These are phyloP conservation scores for Delphinapterus leucas DNA, from an alignment of 2,113 vertebrate genomes.

Conservation along the genomic window DNA sequence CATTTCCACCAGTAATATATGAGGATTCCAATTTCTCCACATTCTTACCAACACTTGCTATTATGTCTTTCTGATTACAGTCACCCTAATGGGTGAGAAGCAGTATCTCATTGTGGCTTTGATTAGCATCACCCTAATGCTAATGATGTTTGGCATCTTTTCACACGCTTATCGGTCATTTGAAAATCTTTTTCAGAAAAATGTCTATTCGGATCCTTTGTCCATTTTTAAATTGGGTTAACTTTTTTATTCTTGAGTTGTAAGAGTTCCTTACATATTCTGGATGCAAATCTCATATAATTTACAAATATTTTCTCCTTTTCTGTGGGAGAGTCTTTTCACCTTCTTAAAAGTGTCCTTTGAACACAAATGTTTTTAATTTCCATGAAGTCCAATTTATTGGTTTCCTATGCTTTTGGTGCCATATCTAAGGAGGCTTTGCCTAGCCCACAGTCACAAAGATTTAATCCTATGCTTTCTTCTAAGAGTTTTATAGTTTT, in stretches of 20 bases:
- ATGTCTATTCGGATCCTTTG: not conserved
- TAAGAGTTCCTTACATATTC: not conserved
- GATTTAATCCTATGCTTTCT: slow-evolving; percentile 21
- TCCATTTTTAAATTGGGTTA: not conserved
- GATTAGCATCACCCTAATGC: not conserved
- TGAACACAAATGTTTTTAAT: not conserved
- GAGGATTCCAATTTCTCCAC: not conserved
- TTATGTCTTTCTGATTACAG: not conserved
- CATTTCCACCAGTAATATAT: not conserved
- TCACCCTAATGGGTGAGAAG: not conserved
- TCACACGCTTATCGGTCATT: not conserved
- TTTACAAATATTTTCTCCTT: not conserved
- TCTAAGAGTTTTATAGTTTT: not conserved
- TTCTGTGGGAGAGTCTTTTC: not conserved
- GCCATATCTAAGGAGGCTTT: not conserved
- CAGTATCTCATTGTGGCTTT: not conserved
- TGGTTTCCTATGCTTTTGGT: not conserved
- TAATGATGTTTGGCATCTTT: not conserved
- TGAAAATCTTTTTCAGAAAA: not conserved
- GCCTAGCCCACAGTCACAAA: not conserved
- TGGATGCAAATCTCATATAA: not conserved
- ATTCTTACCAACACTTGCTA: not conserved
- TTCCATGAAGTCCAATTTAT: slow-evolving; percentile 6
- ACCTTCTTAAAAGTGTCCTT: not conserved
- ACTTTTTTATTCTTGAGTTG: not conserved